phyloP scores from a whole-genome alignment of 2,888 invertebrate genomes.

The Auanema sp. region DNA sequence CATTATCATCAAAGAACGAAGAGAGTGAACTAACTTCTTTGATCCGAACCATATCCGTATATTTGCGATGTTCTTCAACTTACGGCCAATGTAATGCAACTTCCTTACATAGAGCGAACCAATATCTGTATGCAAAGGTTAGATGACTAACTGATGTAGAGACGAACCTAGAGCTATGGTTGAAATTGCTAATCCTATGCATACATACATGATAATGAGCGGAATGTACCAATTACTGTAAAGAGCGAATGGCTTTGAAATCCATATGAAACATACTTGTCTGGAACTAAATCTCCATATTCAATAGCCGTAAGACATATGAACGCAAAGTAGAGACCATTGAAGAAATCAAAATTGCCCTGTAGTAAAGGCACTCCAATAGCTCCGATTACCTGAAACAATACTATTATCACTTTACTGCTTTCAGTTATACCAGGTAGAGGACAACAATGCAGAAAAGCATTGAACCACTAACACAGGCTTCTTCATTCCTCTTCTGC shows the following conservation, averaged over 20 bases:
- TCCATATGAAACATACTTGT: slow-evolving; percentile 32
- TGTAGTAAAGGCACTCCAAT: slow-evolving; percentile 37
- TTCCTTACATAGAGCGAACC: slow-evolving; percentile 60
- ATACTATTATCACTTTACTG: background rate
- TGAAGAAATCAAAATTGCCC: slow-evolving; percentile 59
- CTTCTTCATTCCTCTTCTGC: slow-evolving; percentile 16
- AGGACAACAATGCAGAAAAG: slow-evolving; percentile 44
- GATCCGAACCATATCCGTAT: slow-evolving; percentile 61
- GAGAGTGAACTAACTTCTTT: slow-evolving; percentile 39
- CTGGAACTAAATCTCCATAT: slow-evolving; percentile 58
- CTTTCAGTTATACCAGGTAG: slow-evolving; percentile 28
- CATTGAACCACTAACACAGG: slow-evolving; percentile 33
- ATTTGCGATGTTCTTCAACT: slow-evolving; percentile 54
- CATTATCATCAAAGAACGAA: background rate
- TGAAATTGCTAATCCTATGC: slow-evolving; percentile 59
- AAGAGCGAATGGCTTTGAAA: no score
- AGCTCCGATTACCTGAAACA: slow-evolving; percentile 34
- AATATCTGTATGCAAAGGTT: slow-evolving; percentile 43
- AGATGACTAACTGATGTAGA: background rate
- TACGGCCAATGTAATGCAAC: slow-evolving; percentile 55
- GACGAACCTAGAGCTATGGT: slow-evolving; percentile 58
- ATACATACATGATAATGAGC: slow-evolving; percentile 58
- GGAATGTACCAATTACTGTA: slow-evolving; percentile 55
- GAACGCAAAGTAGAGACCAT: slow-evolving; percentile 58
- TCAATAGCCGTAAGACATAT: slow-evolving; percentile 62